Percentiles rank a stretch among this genome's conserved stretches.
phyloP scores from a whole-genome alignment of 2,888 invertebrate genomes.

The Cataglyphis albicans region DNA sequence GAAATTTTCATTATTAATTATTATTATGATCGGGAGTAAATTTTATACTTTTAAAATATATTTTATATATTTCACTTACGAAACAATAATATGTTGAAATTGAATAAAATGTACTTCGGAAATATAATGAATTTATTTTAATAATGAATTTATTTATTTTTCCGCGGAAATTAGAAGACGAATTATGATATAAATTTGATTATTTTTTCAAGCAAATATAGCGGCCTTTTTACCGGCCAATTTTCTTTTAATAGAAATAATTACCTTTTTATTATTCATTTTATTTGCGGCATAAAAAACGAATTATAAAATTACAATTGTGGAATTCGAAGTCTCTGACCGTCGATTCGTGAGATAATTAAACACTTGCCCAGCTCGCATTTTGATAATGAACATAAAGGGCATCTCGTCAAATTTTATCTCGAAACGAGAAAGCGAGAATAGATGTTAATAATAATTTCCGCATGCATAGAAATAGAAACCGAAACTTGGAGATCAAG shows the following conservation, averaged over 20 bases:
- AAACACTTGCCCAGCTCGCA: constrained; percentile 15
- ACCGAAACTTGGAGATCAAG: neutral
- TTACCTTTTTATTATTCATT: constrained; percentile 12
- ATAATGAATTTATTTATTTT: constrained; percentile 12
- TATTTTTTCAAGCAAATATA: constrained; percentile 4
- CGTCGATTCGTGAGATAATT: constrained; percentile 23
- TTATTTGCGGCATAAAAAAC: neutral
- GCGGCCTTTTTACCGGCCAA: neutral
- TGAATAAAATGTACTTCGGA: neutral
- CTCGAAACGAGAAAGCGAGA: neutral
- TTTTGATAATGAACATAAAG: constrained; percentile 27
- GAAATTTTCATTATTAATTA: too few species aligned
- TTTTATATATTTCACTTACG: neutral
- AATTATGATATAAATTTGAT: neutral
- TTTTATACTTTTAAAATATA: neutral
- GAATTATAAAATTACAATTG: constrained; percentile 27
- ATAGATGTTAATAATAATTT: constrained; percentile 33
- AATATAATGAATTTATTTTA: constrained; percentile 8
- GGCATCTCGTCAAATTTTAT: constrained; percentile 25
- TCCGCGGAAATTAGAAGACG: neutral
- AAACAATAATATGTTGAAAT: neutral
- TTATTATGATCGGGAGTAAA: neutral
- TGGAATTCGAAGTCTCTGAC: neutral
- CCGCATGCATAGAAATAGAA: constrained; percentile 10
- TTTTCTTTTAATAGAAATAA: neutral